A percentile compares a stretch with the other conserved stretches of the same genome.
These are phyloP conservation scores for Periplaneta americana DNA, from an alignment of 1,140 invertebrate species.

Conservation along the genomic window DNA sequence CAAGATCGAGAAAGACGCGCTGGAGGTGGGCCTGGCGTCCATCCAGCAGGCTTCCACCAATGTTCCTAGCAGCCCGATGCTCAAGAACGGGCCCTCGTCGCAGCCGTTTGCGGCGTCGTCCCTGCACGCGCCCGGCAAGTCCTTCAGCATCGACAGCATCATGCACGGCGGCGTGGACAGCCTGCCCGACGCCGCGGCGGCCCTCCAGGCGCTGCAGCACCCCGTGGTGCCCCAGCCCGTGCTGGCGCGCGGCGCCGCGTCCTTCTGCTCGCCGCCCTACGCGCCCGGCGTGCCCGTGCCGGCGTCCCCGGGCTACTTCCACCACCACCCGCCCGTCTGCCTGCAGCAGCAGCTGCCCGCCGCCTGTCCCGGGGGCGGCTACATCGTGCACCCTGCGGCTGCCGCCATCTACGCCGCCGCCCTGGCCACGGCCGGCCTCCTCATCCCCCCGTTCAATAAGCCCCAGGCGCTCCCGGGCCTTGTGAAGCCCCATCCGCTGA, in stretches of 20 bases:
- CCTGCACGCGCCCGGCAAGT: background rate
- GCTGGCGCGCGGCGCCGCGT: background rate
- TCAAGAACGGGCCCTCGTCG: background rate
- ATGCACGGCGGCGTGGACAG: background rate
- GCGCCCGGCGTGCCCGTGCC: background rate
- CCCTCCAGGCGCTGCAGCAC: background rate
- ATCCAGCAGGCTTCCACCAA: background rate
- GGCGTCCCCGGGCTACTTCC: background rate
- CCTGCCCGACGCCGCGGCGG: background rate
- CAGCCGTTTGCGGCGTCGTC: background rate
- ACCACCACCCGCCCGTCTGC: background rate
- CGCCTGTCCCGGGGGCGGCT: background rate
- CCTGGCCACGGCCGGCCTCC: background rate
- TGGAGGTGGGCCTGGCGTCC: slow-evolving; percentile 11
- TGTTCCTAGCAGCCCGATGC: background rate
- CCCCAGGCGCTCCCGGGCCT: background rate
- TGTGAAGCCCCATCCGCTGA: background rate
- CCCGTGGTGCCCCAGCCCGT: background rate
- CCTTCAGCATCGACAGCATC: slow-evolving; percentile 10
- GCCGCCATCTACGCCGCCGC: slow-evolving; percentile 2
- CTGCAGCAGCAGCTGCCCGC: background rate
- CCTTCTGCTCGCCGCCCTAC: background rate
- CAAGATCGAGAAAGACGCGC: slow-evolving; percentile 38
- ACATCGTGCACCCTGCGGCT: background rate
- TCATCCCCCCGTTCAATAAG: background rate